These are phyloP conservation scores for Haplotaxodon microlepis DNA, from an alignment of 2,113 vertebrate species.

Conservation along the genomic window DNA sequence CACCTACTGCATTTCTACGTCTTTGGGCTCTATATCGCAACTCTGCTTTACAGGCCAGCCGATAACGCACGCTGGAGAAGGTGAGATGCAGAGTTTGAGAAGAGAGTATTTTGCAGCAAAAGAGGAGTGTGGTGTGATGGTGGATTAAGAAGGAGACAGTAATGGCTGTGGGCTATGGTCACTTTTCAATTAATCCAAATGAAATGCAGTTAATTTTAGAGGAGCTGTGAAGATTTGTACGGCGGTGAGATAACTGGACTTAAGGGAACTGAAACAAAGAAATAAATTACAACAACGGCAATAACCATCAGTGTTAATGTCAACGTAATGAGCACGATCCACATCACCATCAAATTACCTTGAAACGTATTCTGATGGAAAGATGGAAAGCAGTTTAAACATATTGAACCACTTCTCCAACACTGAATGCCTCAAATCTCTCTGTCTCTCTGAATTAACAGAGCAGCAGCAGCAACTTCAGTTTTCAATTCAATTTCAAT, in stretches of 20 bases:
- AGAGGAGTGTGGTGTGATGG: not conserved
- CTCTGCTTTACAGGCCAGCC: not conserved
- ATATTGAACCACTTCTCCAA: not conserved
- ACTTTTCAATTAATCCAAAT: slow-evolving; percentile 66
- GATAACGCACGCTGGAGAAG: not conserved
- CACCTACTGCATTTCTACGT: not conserved
- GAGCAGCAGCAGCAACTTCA: not conserved
- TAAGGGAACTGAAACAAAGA: slow-evolving; percentile 5
- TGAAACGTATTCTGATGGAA: not conserved
- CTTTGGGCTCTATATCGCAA: not conserved
- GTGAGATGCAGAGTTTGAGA: not conserved
- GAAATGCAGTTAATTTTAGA: slow-evolving; percentile 34
- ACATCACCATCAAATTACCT: slow-evolving; percentile 24
- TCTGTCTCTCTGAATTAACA: not conserved
- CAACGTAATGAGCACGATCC: slow-evolving; percentile 4
- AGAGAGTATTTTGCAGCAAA: not conserved
- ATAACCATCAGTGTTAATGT: slow-evolving; percentile 43
- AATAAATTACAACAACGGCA: slow-evolving; percentile 23
- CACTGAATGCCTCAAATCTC: not conserved
- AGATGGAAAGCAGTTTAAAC: not conserved
- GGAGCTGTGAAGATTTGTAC: slow-evolving; percentile 2
- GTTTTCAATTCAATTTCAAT: not conserved
- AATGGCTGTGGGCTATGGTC: slow-evolving; percentile 52
- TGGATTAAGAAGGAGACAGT: not conserved
- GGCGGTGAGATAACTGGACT: not conserved